These are phyloP conservation scores for Gnathonemus echidnorhynchus DNA, from an alignment of 2,113 vertebrate genomes.

Conservation along the genomic window DNA sequence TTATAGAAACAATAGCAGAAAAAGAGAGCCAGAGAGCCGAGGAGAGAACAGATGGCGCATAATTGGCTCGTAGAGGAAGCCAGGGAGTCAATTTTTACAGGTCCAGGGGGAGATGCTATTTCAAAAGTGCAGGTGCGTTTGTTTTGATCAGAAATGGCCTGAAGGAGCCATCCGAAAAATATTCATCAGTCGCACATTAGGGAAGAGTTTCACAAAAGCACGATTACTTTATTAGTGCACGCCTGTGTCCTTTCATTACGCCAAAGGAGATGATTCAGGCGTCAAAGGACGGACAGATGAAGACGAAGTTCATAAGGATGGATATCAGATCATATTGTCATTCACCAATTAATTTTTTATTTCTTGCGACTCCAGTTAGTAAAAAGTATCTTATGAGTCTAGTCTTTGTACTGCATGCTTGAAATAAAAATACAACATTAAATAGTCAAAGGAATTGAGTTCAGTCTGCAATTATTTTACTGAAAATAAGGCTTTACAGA, in stretches of 20 bases:
- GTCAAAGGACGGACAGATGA: conserved; percentile 29
- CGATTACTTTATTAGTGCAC: conserved; percentile 28
- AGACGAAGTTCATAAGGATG: conserved; percentile 21
- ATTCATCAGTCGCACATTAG: conserved; percentile 62
- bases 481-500: neutral
- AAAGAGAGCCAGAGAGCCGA: conserved; percentile 70
- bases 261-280: conserved; percentile 22
- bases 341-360: neutral
- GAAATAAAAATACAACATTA: neutral
- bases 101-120: conserved; percentile 67
- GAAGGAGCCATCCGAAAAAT: conserved; percentile 63
- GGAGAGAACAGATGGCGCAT: conserved; percentile 72
- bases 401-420: neutral
- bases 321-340: neutral
- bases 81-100: conserved; percentile 75
- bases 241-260: conserved; percentile 23
- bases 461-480: neutral
- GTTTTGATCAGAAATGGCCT: conserved; percentile 69
- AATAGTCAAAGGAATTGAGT: neutral
- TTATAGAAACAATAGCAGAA: conserved; percentile 72
- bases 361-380: neutral
- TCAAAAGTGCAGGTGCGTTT: conserved; percentile 70
- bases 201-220: conserved; percentile 53
- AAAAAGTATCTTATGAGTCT: neutral
- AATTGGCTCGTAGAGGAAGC: conserved; percentile 72